Percentiles rank a stretch among this genome's conserved stretches.
Conservation (phyloP, 2,797 vertebrate genomes). For the Cichlasoma orientale region DNA sequence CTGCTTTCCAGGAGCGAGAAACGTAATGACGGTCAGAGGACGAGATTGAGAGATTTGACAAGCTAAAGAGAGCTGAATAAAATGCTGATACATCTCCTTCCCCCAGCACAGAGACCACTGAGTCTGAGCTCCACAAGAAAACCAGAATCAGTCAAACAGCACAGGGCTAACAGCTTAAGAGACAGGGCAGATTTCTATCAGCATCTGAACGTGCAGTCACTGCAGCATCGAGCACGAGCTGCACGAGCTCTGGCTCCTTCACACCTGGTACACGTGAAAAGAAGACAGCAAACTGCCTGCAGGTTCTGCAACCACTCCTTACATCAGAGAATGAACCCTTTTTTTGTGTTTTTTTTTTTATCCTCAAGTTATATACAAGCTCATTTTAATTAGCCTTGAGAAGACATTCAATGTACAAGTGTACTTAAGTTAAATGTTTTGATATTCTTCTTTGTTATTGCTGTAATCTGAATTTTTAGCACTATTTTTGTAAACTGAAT, state of each 20-base stretch:
- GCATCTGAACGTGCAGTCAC: neutral
- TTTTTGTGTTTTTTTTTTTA: neutral
- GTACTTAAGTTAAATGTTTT: neutral
- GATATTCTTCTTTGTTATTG: neutral
- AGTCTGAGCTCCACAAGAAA: slow-evolving; percentile 6
- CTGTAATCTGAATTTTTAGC: neutral
- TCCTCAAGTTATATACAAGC: neutral
- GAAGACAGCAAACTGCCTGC: no score
- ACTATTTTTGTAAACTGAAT: neutral
- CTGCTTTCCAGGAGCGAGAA: neutral
- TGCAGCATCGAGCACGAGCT: neutral
- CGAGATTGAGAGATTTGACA: neutral
- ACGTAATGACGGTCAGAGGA: neutral
- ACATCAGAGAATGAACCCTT: neutral
- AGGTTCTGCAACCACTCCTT: neutral
- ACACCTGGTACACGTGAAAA: neutral
- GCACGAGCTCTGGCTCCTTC: neutral
- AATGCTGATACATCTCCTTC: neutral
- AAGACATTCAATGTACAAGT: neutral
- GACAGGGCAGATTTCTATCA: neutral
- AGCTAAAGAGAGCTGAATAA: neutral
- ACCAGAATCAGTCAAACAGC: neutral
- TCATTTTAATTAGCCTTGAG: neutral
- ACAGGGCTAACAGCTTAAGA: neutral
- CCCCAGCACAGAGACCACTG: neutral